Base-by-base conservation (phyloP, 2,797 vertebrate species). In the Notolabrus celidotus region DNA sequence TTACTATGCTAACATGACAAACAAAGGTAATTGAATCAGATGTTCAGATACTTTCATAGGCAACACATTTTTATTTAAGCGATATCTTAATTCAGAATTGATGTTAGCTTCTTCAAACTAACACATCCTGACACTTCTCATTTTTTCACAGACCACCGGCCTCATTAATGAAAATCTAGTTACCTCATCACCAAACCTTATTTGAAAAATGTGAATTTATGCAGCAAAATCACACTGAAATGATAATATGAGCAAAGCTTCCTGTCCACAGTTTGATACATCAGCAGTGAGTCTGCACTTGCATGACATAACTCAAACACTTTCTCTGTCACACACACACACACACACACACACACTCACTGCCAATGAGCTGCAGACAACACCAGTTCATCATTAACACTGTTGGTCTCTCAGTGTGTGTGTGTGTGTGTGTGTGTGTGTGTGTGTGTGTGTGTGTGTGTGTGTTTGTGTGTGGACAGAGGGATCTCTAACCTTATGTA, bases 401-500 rank as follows among this genome's bases (percentile, higher is more conserved):
- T 15, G 31, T 3, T 25, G 66, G 65, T 62, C 71, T 77, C 4
- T 64, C 74, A 46, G 42, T 67, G 22, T 2, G 22, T 51, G 55
- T 61, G 42, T 73, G 67, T 59, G 59, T 73, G 22, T 67, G 72
- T 64, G 20, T 64, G 74, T 46, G 42, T 67, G 22, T 2, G 22
- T 51, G 55, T 61, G 42, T 73, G 67, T 59, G 59, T 73, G 22
- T 67, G 72, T 64, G 20, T 2, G 20, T 50, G 55, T 61, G 34
- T 74, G 64, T 63, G 56, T 76, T 22, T 67, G 62, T 68, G 68
- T 70, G 74, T 43, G 42, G 46, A 68, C 65, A 59, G 36, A 71
- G 65, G 20, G 67, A 83, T 87, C 66, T 82, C 74, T 84, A 67
- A 79, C 82, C 79, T 90, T 92, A 88, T 80, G 88, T 81, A 88